Base-by-base conservation (phyloP, 2,888 invertebrate species). In the Drosophila borealis region DNA sequence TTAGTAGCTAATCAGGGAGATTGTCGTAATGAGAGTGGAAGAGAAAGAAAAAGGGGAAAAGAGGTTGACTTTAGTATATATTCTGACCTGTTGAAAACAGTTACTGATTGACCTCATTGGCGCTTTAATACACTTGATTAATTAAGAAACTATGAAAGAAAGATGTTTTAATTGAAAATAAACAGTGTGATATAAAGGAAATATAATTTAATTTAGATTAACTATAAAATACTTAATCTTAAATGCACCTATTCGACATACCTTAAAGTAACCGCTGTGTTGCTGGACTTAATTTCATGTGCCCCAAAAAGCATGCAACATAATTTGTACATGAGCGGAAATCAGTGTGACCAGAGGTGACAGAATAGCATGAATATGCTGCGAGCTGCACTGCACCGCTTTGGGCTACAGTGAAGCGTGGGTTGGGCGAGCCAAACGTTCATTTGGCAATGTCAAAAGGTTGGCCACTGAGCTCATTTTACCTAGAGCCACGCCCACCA, bases 391-490 rank as follows among this genome's bases (percentile, higher is more conserved):
- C 6, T 17, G 25, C 41, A 29, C 0, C 33, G 37, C 9, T 44
- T 34, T 5, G 13, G 13, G 11, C 5, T 13, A 0, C 4, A 8
- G 8, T 5, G 11, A 14, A 10, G 14, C 14, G 21, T 17, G 17
- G 6, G 25, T 29, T 29, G 13, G 21, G 45, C 29, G n/a, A 17
- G 50, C 29, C n/a, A 14, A 53, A 34, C 37, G 37, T 56, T 59
- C 68, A 73, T 53, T 64, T 61, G 63, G 69, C 60, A 69, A 78
- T 75, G 78, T 78, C 75, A 75, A 75, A 78, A 78, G 57, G 61
- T 76, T 76, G 74, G 50, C 64, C 39, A 65, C 70, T 70, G 56
- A 69, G 74, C 75, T 78, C 74, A 70, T 78, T 74, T 76, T 64
- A 76, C 75, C 75, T 76, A 76, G 64, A 51, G 62, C 77, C 74